A percentile compares a stretch with the other conserved stretches of the same genome.
Evolutionary conservation across 2,113 vertebrate species (phyloP).

Genomic region (Candoia aspera): DNA sequence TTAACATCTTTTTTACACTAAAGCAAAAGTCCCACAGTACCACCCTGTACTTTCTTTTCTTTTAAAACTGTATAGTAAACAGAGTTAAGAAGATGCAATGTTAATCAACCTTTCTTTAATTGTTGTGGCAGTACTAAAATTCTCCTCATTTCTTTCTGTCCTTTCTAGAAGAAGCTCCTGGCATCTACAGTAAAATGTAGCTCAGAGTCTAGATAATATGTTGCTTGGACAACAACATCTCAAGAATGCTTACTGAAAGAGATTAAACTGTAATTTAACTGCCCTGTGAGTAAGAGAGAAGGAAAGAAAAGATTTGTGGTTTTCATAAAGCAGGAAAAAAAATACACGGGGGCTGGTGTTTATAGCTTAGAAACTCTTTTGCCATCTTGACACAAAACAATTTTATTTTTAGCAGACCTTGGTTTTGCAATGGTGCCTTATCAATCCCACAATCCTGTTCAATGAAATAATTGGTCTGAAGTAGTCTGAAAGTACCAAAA

Average conservation of each 20-base stretch:
- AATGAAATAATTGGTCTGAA: conserved; percentile 71
- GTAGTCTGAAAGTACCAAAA: conserved; percentile 73
- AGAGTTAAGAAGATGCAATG: conserved; percentile 53
- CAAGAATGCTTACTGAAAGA: conserved; percentile 72
- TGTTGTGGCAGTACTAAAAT: conserved; percentile 69
- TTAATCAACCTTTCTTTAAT: conserved; percentile 73
- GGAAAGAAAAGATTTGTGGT: conserved; percentile 68
- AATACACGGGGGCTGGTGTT: conserved; percentile 74
- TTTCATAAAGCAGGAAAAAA: conserved; percentile 76
- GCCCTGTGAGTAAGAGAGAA: conserved; percentile 68
- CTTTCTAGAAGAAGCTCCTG: conserved; percentile 66
- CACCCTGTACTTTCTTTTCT: conserved; percentile 60
- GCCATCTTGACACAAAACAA: conserved; percentile 69
- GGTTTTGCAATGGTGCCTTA: conserved; percentile 69
- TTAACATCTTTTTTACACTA: conserved; percentile 13
- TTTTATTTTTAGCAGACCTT: conserved; percentile 75
- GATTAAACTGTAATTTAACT: conserved; percentile 81
- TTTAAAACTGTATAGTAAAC: conserved; percentile 66
- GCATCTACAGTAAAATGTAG: conserved; percentile 73
- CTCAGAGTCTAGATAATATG: conserved; percentile 68
- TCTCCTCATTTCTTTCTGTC: conserved; percentile 55
- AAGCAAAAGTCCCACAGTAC: conserved; percentile 40
- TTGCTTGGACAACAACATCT: conserved; percentile 71
- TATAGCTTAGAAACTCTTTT: conserved; percentile 65
- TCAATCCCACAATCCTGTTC: conserved; percentile 73